A percentile compares a stretch with the other conserved stretches of the same genome.
These are phyloP conservation scores for Tautogolabrus adspersus DNA, from an alignment of 2,113 vertebrate species.

Conservation along the genomic window DNA sequence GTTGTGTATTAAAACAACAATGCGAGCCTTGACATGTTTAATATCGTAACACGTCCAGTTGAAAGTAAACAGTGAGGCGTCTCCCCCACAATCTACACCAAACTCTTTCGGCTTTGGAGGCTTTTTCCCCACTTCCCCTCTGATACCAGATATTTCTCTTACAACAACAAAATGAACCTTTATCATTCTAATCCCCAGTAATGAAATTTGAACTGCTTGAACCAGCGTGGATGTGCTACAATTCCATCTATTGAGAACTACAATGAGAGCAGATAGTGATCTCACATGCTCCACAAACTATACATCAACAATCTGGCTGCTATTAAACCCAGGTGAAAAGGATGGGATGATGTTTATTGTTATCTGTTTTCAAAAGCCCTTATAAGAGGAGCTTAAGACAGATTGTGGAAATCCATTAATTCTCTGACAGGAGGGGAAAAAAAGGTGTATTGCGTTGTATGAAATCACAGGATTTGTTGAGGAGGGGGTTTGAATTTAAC, in stretches of 20 bases:
- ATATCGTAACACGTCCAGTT: background rate
- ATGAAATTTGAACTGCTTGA: slow-evolving; percentile 90
- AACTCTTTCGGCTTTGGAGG: background rate
- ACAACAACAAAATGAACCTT: slow-evolving; percentile 86
- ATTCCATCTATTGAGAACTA: slow-evolving; percentile 82
- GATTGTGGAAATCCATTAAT: slow-evolving; percentile 96
- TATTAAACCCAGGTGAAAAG: slow-evolving; percentile 85
- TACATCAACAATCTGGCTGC: slow-evolving; percentile 87
- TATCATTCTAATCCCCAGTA: slow-evolving; percentile 90
- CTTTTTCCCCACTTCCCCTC: slow-evolving; percentile 45
- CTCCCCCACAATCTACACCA: slow-evolving; percentile 8
- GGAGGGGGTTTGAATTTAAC: slow-evolving; percentile 89
- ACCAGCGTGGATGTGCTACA: slow-evolving; percentile 82
- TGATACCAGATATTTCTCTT: slow-evolving; percentile 76
- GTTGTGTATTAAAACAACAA: background rate
- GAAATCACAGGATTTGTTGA: slow-evolving; percentile 87
- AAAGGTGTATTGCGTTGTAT: slow-evolving; percentile 89
- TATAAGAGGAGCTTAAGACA: slow-evolving; percentile 88
- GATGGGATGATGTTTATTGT: slow-evolving; percentile 86
- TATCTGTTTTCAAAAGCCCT: slow-evolving; percentile 90
- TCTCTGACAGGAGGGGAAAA: slow-evolving; percentile 85
- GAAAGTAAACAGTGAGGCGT: background rate
- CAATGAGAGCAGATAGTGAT: slow-evolving; percentile 87
- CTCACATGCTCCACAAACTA: slow-evolving; percentile 84
- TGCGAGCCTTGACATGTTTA: background rate